Evolutionary conservation across 1,140 invertebrate species (phyloP).

Genomic region (Ptiloglossa arizonensis): DNA sequence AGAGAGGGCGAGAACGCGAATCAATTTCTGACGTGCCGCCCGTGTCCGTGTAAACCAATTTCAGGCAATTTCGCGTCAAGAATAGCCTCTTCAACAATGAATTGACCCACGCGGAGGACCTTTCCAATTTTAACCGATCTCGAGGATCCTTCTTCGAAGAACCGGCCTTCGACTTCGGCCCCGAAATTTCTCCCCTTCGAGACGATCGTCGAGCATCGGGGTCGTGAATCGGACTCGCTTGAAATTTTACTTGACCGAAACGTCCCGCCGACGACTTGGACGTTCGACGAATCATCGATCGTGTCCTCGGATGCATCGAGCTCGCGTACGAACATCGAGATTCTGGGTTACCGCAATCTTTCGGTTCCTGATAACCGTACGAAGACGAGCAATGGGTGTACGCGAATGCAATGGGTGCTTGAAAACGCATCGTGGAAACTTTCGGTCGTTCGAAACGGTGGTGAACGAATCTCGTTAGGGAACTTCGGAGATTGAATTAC

Average conservation of each 20-base stretch:
- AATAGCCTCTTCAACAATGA: constrained; percentile 81
- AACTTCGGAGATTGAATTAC: no score
- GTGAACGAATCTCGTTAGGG: no score
- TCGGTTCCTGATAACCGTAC: no score
- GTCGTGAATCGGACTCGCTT: constrained; percentile 70
- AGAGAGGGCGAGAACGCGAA: constrained; percentile 57
- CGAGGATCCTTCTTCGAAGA: constrained; percentile 66
- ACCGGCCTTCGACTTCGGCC: constrained; percentile 50
- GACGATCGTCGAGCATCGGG: constrained; percentile 47
- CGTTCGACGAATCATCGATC: neutral
- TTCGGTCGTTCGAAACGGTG: no score
- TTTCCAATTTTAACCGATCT: constrained; percentile 80
- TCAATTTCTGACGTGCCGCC: constrained; percentile 77
- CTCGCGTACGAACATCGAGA: no score
- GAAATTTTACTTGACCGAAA: constrained; percentile 66
- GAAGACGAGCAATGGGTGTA: no score
- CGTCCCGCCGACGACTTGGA: constrained; percentile 17
- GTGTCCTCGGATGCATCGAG: neutral
- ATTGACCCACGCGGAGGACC: constrained; percentile 77
- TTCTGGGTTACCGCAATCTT: no score
- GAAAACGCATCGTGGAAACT: no score
- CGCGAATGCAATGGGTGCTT: no score
- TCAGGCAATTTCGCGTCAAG: constrained; percentile 82
- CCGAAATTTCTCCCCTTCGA: constrained; percentile 53
- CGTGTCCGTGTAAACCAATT: constrained; percentile 81